Evolutionary conservation across 2,888 invertebrate species (phyloP), one percentile per base, ranked within the genome.

Genomic region (Abrostola triplasia): DNA sequence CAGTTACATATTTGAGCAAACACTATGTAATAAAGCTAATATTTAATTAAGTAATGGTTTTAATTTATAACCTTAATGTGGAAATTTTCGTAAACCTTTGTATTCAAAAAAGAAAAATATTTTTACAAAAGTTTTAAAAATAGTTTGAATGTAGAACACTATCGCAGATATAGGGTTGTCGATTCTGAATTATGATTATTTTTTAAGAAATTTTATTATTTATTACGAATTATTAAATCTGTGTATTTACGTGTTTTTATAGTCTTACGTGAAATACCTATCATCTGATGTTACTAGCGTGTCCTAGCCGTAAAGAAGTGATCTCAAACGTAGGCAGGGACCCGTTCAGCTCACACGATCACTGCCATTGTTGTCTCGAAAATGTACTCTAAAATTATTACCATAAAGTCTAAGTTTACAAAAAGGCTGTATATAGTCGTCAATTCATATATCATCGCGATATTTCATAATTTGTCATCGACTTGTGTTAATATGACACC

Each of bases 261-360:
- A 79, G 72, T 84, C 75, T 83, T 77, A 76, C 73, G 75, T 69
- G 36, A 64, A 49, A 69, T 64, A 74, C 71, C 77, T 72, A 73
- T 79, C 77, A 81, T 75, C 76, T 78, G 81, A 73, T 77, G 70
- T 70, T 73, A 72, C 64, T 60, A 74, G 84, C 80, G 83, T 78
- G 83, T 83, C 83, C 82, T 79, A 76, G 84, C 88, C 84, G 84
- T 87, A 84, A 84, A 85, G 91, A 89, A 91, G 92, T 90, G 93
- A 93, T 93, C 93, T 93, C 93, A 93, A 89, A 85, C 80, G 78
- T 71, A 80, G 89, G 85, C 77, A 67, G 72, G 76, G 84, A 84
- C 82, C 80, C 77, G 70, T 66, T 54, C 64, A 72, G 80, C 80
- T 84, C 75, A 84, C 71, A 74, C 68, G 68, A 82, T 83, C 88